Conservation (phyloP, 2,888 invertebrate species). For the Acanthopleura granulata region DNA sequence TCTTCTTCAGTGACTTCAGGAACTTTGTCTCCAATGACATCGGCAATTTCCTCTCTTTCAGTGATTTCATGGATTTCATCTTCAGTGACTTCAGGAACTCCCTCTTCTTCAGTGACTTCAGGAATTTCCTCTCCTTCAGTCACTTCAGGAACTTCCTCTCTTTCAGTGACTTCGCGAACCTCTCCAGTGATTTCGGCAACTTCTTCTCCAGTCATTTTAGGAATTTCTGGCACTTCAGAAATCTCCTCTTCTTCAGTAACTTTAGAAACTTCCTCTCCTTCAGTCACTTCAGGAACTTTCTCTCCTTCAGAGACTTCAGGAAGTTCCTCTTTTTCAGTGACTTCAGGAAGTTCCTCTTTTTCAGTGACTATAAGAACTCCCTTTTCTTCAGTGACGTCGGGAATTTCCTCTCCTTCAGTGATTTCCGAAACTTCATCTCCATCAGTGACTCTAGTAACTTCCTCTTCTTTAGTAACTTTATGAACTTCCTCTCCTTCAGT, state of each 20-base stretch:
- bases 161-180: no score
- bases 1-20: no score
- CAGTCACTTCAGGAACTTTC: not conserved
- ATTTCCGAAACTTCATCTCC: not conserved
- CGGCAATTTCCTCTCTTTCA: no score
- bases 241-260: not conserved
- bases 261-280: not conserved
- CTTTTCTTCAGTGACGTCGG: not conserved
- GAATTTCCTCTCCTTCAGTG: constrained; percentile 3
- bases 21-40: no score
- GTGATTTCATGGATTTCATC: no score
- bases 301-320: not conserved
- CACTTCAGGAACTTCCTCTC: no score
- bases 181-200: no score
- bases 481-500: not conserved
- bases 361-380: not conserved
- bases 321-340: not conserved
- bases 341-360: not conserved
- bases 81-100: no score
- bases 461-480: no score
- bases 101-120: no score
- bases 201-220: no score
- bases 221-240: not conserved
- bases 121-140: no score
- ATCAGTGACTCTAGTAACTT: not conserved